Base-by-base conservation (phyloP, 35 echinoderm and acorn worm species). In the Chiridota heheva region DNA sequence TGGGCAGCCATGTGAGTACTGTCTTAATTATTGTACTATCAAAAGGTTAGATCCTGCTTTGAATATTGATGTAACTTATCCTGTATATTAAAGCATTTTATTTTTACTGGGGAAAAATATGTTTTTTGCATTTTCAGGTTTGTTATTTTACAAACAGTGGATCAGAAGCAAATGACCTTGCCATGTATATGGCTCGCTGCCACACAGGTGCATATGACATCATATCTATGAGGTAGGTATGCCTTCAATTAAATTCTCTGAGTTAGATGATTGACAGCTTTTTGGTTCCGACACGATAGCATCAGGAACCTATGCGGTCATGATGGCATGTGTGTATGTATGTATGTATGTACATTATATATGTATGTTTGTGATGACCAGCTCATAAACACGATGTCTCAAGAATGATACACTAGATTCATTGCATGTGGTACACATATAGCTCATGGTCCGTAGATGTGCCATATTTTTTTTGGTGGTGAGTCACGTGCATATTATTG, bases 61-160 rank as follows among this genome's bases (percentile, higher is more conserved):
- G 1, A 55, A 55, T 17, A 55, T 15, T 15, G 24, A 25, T 17
- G 0, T 17, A 55, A 17, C 24, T 55, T 55, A 15, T 1, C 15
- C 18, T 42, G 7, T 1, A 44, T 20, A 40, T 72, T 42, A 5
- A 40, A 0, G 38, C 69, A 13, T 7, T 13, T 17, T 44, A 45
- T 24, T 15, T 15, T 55, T 15, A 17, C 33, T 0, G 0, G 5
- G 3, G 18, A 46, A 29, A 44, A 15, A n/a, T 57, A 5, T 73
- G 24, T 40, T 20, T 63, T 43, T 58, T 38, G 43, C 30, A n/a
- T 60, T 13, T 77, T 25, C 46, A 96, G 91, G 68, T 70, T 27
- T 64, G 84, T 13, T 85, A 85, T 55, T 96, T 89, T 86, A 84
- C 87, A 5, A 96, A 96, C 81, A 89, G 86, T 67, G 91, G 91